Evolutionary conservation across 2,113 vertebrate genomes (phyloP).

Genomic region (Butorides virescens): DNA sequence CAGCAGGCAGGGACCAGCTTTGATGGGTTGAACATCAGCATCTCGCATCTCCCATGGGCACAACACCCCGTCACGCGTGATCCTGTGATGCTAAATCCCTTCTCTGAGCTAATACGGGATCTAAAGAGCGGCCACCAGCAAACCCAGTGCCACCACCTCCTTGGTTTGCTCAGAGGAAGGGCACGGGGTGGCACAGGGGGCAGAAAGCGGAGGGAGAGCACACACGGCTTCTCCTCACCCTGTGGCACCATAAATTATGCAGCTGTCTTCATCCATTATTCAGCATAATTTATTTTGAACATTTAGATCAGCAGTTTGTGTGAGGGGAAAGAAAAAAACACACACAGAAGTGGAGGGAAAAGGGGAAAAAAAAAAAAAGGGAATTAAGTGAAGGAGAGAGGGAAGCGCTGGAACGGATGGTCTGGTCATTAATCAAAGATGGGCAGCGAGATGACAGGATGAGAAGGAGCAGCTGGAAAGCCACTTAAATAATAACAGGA

Average conservation of each 20-base stretch:
- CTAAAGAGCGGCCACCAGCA: background rate
- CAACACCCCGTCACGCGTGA: background rate
- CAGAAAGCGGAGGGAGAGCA: background rate
- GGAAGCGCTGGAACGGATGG: background rate
- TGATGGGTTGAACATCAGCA: background rate
- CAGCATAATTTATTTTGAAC: conserved; percentile 75
- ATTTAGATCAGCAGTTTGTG: conserved; percentile 74
- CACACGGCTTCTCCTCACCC: conserved; percentile 3
- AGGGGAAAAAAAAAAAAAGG: background rate
- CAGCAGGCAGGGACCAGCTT: background rate
- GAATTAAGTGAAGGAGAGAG: conserved; percentile 44
- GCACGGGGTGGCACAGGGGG: background rate
- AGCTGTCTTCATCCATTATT: conserved; percentile 76
- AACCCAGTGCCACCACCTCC: background rate
- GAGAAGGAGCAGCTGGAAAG: background rate
- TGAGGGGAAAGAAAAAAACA: background rate
- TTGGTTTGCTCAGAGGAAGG: background rate
- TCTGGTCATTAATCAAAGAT: conserved; percentile 28
- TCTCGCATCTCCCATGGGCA: background rate
- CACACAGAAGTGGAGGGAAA: background rate
- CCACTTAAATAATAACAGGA: conserved; percentile 4
- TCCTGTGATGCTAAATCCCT: background rate
- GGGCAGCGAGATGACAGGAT: background rate
- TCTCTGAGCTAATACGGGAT: background rate
- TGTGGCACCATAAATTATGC: conserved; percentile 70